Base-by-base conservation (phyloP, 2,888 invertebrate species). In the Apotomis capreana region DNA sequence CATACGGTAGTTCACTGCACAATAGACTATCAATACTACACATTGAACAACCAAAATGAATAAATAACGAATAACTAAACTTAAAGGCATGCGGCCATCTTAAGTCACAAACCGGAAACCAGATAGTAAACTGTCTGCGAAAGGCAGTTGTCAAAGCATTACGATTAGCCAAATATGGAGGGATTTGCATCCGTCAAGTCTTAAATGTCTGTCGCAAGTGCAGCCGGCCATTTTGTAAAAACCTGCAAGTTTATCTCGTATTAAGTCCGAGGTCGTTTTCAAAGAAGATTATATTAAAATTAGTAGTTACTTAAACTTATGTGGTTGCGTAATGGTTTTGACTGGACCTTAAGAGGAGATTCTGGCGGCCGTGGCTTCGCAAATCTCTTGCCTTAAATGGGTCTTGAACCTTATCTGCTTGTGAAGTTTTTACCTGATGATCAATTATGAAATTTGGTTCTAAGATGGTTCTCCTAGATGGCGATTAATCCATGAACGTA, bases 151-250 rank as follows among this genome's bases (percentile, higher is more conserved):
- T 65, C 60, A 40, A 51, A 55, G 37, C 59, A n/a, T 55, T 49
- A 61, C 55, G 64, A 54, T 71, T 67, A 61, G 55, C 67, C 67
- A 44, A 67, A 71, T 37, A 61, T n/a, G 70, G 70, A 40, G 51
- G 40, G 67, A 26, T 71, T 57, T 61, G 37, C 59, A 12, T 46
- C 58, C 37, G n/a, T 64, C n/a, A 55, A 13, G n/a, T 40, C 57
- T 36, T 55, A 51, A 51, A 55, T 46, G 70, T 59, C 12, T 71
- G 67, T 10, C 51, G 61, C 55, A 67, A 67, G 44, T 55, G 51
- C 49, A 44, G 44, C 6, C 37, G 4, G 40, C n/a, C 51, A 46
- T 61, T 67, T 61, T 51, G 49, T 55, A 49, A 46, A 59, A 13
- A 54, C 44, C 37, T 55, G 44, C 49, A 67, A 58, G 49, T 55